Evolutionary conservation across 2,113 vertebrate genomes (phyloP).

Genomic region (Rhadina sibilatrix): DNA sequence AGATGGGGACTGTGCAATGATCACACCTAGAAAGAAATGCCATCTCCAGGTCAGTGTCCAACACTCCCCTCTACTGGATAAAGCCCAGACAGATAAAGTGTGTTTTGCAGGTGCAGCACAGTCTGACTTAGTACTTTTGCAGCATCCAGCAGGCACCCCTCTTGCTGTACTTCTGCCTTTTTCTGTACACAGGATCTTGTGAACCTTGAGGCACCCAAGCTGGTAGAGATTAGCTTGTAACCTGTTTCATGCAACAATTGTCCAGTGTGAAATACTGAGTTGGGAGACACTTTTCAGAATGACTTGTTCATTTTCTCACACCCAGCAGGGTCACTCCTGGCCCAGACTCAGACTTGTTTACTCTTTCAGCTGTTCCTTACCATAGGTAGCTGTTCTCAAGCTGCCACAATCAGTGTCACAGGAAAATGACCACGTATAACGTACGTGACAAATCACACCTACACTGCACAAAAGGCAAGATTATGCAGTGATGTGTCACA

Average conservation of each 20-base stretch:
- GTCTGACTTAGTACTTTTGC: not conserved
- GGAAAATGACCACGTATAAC: conserved; percentile 18
- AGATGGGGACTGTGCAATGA: not conserved
- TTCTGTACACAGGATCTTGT: not conserved
- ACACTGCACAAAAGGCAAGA: conserved; percentile 32
- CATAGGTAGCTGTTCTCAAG: not conserved
- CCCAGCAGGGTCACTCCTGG: not conserved
- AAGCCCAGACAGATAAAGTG: not conserved
- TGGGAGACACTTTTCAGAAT: not conserved
- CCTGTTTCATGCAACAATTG: not conserved
- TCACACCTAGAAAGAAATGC: not conserved
- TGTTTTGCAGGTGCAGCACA: not conserved
- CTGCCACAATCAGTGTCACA: conserved; percentile 24
- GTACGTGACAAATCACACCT: conserved; percentile 22
- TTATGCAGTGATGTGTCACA: conserved; percentile 27
- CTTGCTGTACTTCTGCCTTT: not conserved
- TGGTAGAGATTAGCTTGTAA: not conserved
- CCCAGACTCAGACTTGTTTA: not conserved
- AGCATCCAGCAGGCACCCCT: not conserved
- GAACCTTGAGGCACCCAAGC: not conserved
- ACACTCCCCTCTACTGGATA: not conserved
- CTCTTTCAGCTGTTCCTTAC: not conserved
- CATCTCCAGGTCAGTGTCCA: not conserved
- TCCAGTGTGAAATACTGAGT: not conserved
- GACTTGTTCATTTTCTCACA: not conserved